Evolutionary conservation across 2,888 invertebrate species (phyloP).

Genomic region (Ornithoptera priamus): DNA sequence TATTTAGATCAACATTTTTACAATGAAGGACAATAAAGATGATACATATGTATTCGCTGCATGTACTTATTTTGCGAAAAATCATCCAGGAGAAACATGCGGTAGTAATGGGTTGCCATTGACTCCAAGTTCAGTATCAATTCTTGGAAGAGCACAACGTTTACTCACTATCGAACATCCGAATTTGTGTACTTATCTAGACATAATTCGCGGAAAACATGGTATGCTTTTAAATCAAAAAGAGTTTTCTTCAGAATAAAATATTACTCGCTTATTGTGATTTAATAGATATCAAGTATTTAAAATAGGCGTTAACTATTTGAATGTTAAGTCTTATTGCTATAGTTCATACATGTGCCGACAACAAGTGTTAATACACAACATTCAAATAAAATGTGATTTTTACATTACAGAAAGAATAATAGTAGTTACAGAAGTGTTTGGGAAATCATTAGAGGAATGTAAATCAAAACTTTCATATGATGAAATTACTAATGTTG

Average conservation of each 20-base stretch:
- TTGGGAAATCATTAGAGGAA: conserved; percentile 83
- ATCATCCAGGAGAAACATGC: conserved; percentile 93
- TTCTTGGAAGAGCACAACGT: conserved; percentile 92
- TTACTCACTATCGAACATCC: conserved; percentile 89
- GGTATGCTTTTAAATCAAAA: conserved; percentile 76
- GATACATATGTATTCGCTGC: conserved; percentile 83
- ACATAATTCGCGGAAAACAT: conserved; percentile 95
- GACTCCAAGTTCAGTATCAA: conserved; percentile 97
- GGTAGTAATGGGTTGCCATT: conserved; percentile 97
- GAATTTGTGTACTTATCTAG: conserved; percentile 93
- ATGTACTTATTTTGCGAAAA: conserved; percentile 93
- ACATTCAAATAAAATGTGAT: background rate
- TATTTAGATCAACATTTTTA: background rate
- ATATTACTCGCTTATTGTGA: background rate
- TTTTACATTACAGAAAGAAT: conserved; percentile 83
- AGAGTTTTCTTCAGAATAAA: background rate
- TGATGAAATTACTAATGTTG: conserved; percentile 82
- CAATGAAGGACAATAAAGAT: conserved; percentile 34
- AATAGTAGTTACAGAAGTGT: conserved; percentile 90
- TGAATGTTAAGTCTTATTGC: background rate
- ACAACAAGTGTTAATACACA: background rate
- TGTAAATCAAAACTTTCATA: conserved; percentile 61
- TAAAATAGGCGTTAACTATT: background rate
- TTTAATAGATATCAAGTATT: background rate
- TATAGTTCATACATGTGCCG: no score